These are phyloP conservation scores for Littorina saxatilis DNA, from an alignment of 1,140 invertebrate species.

Conservation along the genomic window DNA sequence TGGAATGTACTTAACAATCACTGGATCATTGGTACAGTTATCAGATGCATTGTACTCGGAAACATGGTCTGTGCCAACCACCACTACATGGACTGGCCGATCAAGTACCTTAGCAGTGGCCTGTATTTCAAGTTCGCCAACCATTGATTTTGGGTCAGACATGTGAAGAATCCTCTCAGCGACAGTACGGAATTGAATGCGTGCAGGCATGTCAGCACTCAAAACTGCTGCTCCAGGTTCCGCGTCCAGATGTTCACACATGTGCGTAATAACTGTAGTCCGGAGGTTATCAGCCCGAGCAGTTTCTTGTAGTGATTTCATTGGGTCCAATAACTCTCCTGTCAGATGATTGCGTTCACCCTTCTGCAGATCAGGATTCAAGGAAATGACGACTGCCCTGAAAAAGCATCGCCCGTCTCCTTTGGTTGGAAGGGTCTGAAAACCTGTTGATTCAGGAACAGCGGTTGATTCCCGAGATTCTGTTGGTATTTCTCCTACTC, in stretches of 20 bases:
- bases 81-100: neutral
- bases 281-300: neutral
- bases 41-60: neutral
- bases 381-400: neutral
- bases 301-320: neutral
- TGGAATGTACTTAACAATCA: neutral
- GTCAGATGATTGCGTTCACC: neutral
- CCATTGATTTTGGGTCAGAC: neutral
- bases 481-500: neutral
- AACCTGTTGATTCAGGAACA: neutral
- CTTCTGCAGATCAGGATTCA: neutral
- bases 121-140: neutral
- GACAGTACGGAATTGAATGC: neutral
- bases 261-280: neutral
- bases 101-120: neutral
- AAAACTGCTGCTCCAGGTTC: neutral
- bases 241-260: neutral
- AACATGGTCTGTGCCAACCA: neutral
- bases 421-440: neutral
- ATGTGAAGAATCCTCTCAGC: neutral
- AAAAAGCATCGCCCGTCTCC: neutral
- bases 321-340: neutral
- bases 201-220: neutral
- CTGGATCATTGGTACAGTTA: neutral
- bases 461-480: neutral